phyloP scores from a whole-genome alignment of 2,797 vertebrate species.

The Microhierax caerulescens region DNA sequence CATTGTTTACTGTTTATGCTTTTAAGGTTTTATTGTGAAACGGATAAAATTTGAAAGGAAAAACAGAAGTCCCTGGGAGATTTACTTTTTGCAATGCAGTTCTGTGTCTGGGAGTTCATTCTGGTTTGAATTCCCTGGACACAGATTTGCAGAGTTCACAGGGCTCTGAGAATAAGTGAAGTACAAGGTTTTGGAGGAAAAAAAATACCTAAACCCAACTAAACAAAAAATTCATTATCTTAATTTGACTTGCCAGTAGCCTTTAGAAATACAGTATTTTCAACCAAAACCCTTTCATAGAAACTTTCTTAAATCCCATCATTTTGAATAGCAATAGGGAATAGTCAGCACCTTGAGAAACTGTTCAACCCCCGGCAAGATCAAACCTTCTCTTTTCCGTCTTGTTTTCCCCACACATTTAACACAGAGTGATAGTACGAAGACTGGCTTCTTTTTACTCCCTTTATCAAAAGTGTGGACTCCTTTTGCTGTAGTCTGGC shows the following conservation, averaged over 20 bases:
- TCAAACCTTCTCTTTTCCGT: neutral
- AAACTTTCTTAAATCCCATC: neutral
- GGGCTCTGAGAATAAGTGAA: neutral
- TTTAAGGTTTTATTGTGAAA: neutral
- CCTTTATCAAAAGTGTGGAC: neutral
- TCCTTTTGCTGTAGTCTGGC: neutral
- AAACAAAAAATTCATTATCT: neutral
- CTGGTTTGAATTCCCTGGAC: neutral
- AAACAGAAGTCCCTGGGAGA: neutral
- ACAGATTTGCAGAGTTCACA: neutral
- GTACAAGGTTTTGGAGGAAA: neutral
- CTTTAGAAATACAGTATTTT: neutral
- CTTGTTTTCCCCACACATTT: neutral
- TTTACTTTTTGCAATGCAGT: neutral
- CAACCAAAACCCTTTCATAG: neutral
- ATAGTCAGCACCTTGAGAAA: neutral
- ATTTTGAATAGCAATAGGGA: neutral
- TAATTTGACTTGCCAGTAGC: neutral
- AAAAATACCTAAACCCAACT: neutral
- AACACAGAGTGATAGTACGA: neutral
- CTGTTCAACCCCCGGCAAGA: neutral
- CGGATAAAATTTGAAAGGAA: neutral
- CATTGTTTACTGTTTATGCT: neutral
- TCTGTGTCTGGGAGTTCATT: neutral
- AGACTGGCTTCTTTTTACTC: accelerated